These are phyloP conservation scores for Synanthedon formicaeformis DNA, from an alignment of 2,888 invertebrate species.

Conservation along the genomic window DNA sequence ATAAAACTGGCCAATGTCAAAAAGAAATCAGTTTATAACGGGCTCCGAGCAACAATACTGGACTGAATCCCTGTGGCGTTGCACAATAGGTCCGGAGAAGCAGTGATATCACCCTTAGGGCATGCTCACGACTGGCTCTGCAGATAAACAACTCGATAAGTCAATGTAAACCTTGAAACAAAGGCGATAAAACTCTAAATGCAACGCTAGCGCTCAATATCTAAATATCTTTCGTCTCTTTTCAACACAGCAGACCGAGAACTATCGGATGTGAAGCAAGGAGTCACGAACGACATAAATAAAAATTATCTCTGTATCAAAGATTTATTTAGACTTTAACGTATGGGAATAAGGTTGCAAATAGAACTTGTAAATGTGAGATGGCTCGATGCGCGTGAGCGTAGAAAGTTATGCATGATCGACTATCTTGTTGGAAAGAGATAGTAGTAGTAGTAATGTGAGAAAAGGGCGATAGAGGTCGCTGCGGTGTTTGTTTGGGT, in stretches of 20 bases:
- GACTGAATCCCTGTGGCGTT: constrained; percentile 33
- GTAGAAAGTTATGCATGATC: constrained; percentile 25
- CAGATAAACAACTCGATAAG: constrained; percentile 10
- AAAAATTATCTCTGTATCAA: constrained; percentile 22
- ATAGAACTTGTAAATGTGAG: constrained; percentile 10
- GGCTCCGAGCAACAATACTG: constrained; percentile 23
- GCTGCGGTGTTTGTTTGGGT: background rate
- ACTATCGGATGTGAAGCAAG: constrained; percentile 35
- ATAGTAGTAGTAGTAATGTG: constrained; percentile 19
- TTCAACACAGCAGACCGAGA: constrained; percentile 42
- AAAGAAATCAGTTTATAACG: constrained; percentile 20
- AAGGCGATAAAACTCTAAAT: background rate
- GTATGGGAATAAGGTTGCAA: constrained; percentile 15
- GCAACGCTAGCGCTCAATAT: background rate
- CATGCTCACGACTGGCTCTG: constrained; percentile 28
- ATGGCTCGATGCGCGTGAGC: constrained; percentile 46
- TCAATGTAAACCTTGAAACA: constrained; percentile 11
- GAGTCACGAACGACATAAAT: constrained; percentile 66
- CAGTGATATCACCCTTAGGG: constrained; percentile 12
- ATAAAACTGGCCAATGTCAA: constrained; percentile 12
- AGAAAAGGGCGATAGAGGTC: background rate
- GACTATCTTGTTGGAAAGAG: constrained; percentile 6
- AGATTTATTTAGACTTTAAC: constrained; percentile 19
- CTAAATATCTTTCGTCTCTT: constrained; percentile 34
- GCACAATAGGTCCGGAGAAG: constrained; percentile 18